phyloP scores from a whole-genome alignment of 2,797 vertebrate species.

The Pyrrhura leucotis region DNA sequence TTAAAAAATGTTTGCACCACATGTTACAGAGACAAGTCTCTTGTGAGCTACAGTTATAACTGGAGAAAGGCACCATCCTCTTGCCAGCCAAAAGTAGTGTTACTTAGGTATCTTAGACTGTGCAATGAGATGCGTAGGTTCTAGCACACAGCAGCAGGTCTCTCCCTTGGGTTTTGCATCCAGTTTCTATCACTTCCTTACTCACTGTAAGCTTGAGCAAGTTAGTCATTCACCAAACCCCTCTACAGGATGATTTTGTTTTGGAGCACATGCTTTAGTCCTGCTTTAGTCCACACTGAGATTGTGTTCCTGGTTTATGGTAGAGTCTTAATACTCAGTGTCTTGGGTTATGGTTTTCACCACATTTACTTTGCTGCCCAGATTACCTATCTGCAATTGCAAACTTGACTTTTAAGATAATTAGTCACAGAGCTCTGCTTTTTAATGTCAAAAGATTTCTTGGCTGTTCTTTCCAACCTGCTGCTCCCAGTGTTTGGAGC shows the following conservation, averaged over 20 bases:
- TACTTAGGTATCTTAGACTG: background rate
- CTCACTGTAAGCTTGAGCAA: background rate
- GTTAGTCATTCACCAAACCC: background rate
- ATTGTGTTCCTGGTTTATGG: background rate
- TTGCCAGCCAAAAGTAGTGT: background rate
- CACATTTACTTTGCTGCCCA: slow-evolving; percentile 62
- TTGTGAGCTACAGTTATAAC: background rate
- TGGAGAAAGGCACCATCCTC: background rate
- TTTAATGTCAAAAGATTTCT: slow-evolving; percentile 70
- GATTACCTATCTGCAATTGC: slow-evolving; percentile 38
- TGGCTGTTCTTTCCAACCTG: slow-evolving; percentile 66
- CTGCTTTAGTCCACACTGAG: background rate
- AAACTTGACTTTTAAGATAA: slow-evolving; percentile 78
- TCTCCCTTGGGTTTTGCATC: background rate
- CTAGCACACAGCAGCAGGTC: fast-evolving
- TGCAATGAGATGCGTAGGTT: background rate
- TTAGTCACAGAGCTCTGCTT: slow-evolving; percentile 71
- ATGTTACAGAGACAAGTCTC: background rate
- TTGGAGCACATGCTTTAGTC: background rate
- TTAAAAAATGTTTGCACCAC: background rate
- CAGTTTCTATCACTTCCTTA: background rate
- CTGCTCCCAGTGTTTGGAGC: slow-evolving; percentile 33
- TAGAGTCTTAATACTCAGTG: background rate
- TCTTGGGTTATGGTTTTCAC: background rate
- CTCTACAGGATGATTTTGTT: background rate